Percentiles rank a stretch among this genome's conserved stretches.
These are phyloP conservation scores for Streptopelia turtur DNA, from an alignment of 2,797 vertebrate genomes.

Conservation along the genomic window DNA sequence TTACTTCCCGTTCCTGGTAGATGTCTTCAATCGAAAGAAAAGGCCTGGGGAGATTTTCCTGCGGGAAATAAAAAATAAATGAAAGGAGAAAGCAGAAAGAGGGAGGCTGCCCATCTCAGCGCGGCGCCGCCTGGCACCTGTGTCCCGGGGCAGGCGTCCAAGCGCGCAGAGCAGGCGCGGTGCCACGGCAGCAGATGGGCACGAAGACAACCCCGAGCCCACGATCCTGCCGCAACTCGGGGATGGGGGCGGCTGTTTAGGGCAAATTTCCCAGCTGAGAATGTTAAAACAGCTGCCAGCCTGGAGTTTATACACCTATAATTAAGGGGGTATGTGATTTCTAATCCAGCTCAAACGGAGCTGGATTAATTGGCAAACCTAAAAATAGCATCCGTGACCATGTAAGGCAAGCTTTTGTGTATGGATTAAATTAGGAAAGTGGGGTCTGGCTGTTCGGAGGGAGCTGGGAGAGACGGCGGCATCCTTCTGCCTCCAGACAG, in stretches of 20 bases:
- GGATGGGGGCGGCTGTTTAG: conserved; percentile 53
- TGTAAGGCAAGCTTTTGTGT: conserved; percentile 67
- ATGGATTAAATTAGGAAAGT: conserved; percentile 43
- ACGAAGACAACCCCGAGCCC: conserved; percentile 8
- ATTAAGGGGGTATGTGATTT: conserved; percentile 73
- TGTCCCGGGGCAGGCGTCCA: conserved; percentile 62
- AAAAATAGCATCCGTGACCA: conserved; percentile 66
- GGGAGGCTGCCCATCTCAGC: background rate
- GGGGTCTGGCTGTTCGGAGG: background rate
- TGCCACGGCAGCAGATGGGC: conserved; percentile 70
- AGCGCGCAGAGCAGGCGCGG: conserved; percentile 1
- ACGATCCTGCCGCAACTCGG: background rate
- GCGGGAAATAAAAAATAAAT: accelerated
- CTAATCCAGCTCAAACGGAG: conserved; percentile 71
- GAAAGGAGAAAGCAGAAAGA: background rate
- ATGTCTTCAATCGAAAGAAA: background rate
- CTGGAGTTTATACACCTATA: conserved; percentile 73
- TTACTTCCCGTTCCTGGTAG: background rate
- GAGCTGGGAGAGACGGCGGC: background rate
- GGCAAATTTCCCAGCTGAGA: conserved; percentile 71
- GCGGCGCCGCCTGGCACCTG: conserved; percentile 65
- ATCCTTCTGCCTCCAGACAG: background rate
- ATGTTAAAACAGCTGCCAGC: conserved; percentile 73
- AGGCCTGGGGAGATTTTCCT: background rate
- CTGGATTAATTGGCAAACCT: conserved; percentile 72